Evolutionary conservation across 1,140 invertebrate genomes (phyloP).

Genomic region (Bombus haemorrhoidalis): DNA sequence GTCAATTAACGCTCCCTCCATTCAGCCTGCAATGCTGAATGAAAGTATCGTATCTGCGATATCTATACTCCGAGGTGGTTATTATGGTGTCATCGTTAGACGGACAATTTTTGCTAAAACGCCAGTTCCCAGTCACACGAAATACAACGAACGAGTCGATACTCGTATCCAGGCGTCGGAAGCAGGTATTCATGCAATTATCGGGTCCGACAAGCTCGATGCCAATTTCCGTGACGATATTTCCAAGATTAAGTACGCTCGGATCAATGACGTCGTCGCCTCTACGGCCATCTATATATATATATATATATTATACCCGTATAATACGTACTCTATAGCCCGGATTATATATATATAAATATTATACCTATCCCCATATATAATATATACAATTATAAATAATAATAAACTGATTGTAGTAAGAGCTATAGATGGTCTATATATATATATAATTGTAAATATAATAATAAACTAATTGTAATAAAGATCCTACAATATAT

Average conservation of each 20-base stretch:
- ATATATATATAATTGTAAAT: too few relatives aligned
- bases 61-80: background rate
- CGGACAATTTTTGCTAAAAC: background rate
- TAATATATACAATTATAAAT: too few relatives aligned
- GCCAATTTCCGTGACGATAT: slow-evolving; percentile 64
- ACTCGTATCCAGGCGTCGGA: slow-evolving; percentile 44
- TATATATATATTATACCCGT: too few relatives aligned
- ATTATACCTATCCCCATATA: too few relatives aligned
- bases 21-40: background rate
- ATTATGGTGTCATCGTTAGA: background rate
- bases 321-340: too few relatives aligned
- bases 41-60: background rate
- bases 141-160: slow-evolving; percentile 16
- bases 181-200: slow-evolving; percentile 59
- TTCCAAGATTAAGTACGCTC: slow-evolving; percentile 50
- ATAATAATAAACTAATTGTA: too few relatives aligned
- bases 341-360: too few relatives aligned
- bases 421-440: too few relatives aligned
- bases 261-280: background rate
- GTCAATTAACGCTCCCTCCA: background rate
- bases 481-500: too few relatives aligned
- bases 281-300: background rate
- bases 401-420: too few relatives aligned
- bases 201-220: slow-evolving; percentile 49
- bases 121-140: too few relatives aligned